A percentile compares a stretch with the other conserved stretches of the same genome.
Conservation (phyloP, 2,888 invertebrate genomes). For the Theristus sp. region DNA sequence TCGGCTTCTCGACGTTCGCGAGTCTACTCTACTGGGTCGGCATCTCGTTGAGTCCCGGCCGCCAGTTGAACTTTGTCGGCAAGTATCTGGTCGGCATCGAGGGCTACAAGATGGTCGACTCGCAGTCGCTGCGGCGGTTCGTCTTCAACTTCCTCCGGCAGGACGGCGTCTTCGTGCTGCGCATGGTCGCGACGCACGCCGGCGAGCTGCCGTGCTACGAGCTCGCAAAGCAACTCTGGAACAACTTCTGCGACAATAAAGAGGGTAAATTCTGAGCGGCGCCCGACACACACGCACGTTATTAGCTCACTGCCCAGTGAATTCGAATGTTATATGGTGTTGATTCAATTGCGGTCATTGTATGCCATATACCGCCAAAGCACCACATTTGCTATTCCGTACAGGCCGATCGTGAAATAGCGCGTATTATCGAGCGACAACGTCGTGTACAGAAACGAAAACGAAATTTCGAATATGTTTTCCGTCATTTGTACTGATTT, state of each 20-base stretch:
- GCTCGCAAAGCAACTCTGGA: slow-evolving; percentile 26
- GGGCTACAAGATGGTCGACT: slow-evolving; percentile 30
- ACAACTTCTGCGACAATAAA: slow-evolving; percentile 26
- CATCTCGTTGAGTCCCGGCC: slow-evolving; percentile 26
- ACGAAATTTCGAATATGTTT: too few relatives aligned
- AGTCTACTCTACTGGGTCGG: slow-evolving; percentile 28
- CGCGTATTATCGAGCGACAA: too few relatives aligned
- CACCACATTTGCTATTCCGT: too few relatives aligned
- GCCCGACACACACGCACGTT: not conserved
- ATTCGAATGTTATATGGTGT: too few relatives aligned
- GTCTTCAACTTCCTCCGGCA: slow-evolving; percentile 27
- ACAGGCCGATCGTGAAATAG: too few relatives aligned
- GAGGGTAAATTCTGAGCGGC: slow-evolving; percentile 18
- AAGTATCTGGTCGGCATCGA: slow-evolving; percentile 29
- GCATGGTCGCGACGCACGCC: slow-evolving; percentile 29
- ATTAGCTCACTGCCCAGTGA: too few relatives aligned
- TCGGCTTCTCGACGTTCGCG: slow-evolving; percentile 25
- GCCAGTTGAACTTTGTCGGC: slow-evolving; percentile 29
- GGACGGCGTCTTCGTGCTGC: slow-evolving; percentile 27
- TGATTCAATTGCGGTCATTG: too few relatives aligned
- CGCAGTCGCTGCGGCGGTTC: slow-evolving; percentile 24
- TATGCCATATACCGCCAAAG: too few relatives aligned
- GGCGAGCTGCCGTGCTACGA: slow-evolving; percentile 29
- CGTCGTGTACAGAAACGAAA: too few relatives aligned
- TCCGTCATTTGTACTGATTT: too few relatives aligned